phyloP scores from a whole-genome alignment of 2,888 invertebrate genomes.

The Euzetes globulus region DNA sequence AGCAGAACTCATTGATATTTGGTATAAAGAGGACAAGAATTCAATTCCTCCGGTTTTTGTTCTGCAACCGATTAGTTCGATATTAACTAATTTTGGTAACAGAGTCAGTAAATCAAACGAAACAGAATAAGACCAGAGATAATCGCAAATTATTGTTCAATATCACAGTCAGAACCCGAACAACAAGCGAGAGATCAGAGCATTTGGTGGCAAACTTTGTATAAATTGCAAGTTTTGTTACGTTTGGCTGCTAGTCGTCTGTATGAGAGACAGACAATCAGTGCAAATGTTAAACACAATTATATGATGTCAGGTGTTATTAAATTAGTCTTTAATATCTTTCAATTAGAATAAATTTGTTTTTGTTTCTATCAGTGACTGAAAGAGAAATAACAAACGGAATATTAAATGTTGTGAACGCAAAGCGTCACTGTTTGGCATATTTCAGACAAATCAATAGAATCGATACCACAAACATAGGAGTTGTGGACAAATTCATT shows the following conservation, averaged over 20 bases:
- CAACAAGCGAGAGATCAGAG: constrained; percentile 93
- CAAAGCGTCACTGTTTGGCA: constrained; percentile 88
- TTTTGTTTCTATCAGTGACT: constrained; percentile 58
- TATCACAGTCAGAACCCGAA: constrained; percentile 72
- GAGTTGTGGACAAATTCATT: constrained; percentile 87
- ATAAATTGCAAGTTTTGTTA: constrained; percentile 88
- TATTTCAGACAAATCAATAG: constrained; percentile 90
- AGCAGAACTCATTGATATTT: constrained; percentile 72
- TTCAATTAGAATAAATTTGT: constrained; percentile 39
- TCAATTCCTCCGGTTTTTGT: constrained; percentile 91
- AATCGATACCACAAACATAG: constrained; percentile 87
- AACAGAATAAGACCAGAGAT: neutral
- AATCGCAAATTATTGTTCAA: constrained; percentile 41
- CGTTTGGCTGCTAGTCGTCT: constrained; percentile 83
- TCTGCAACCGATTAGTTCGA: constrained; percentile 92
- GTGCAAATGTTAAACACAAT: constrained; percentile 88
- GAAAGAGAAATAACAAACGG: constrained; percentile 97
- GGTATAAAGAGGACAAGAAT: constrained; percentile 94
- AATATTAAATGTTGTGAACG: constrained; percentile 81
- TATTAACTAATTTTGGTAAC: constrained; percentile 92
- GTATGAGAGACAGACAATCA: constrained; percentile 72
- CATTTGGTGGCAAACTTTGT: constrained; percentile 94
- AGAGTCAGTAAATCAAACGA: constrained; percentile 47
- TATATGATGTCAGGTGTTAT: constrained; percentile 92
- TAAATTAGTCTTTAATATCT: neutral